Evolutionary conservation across 2,797 vertebrate species (phyloP), one percentile per base, ranked within the genome.

Genomic region (Varecia variegata): DNA sequence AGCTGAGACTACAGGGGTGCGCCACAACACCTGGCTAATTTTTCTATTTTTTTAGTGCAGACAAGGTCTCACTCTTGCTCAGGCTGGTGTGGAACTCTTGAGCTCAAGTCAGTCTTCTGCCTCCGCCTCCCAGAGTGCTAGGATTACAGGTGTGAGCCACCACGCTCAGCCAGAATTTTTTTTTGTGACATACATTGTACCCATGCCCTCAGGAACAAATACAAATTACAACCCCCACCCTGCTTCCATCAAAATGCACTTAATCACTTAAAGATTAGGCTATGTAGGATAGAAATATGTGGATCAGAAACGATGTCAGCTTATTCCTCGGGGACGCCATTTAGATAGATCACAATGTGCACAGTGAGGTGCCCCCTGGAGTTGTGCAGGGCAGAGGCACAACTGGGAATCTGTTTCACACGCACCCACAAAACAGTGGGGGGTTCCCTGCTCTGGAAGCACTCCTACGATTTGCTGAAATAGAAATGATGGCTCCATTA

Each of bases 151-250:
- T 9, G 3, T 56, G 54, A 56, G 54, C 9, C 54, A 56, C 54
- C 9, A 9, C 0, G 1, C 54, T 23, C 21, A 56, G 54, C 21
- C 23, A 90, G 58, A 56, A 85, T n/a, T 52, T 65, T 45, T 70
- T 88, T 93, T 85, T 20, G 54, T 85, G 90, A 99, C 99, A 98
- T 99, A 77, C 8, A n/a, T 40, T 35, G 70, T 70, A 60, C 38
- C 35, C 6, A 8, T 87, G 35, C 21, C 77, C 30, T 95, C 38
- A 40, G 67, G 30, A 84, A 94, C 30, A 95, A 82, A 71, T 77
- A 85, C 27, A 82, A 82, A 80, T 93, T 35, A 47, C 8, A 92
- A 56, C 8, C 43, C 73, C n/a, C 11, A 65, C 50, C 43, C 23
- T 76, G 9, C 10, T 60, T 56, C 25, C 52, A 86, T 86, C 71